Evolutionary conservation across 2,888 invertebrate species (phyloP), one percentile per base, ranked within the genome.

Genomic region (Orthosia cruda): DNA sequence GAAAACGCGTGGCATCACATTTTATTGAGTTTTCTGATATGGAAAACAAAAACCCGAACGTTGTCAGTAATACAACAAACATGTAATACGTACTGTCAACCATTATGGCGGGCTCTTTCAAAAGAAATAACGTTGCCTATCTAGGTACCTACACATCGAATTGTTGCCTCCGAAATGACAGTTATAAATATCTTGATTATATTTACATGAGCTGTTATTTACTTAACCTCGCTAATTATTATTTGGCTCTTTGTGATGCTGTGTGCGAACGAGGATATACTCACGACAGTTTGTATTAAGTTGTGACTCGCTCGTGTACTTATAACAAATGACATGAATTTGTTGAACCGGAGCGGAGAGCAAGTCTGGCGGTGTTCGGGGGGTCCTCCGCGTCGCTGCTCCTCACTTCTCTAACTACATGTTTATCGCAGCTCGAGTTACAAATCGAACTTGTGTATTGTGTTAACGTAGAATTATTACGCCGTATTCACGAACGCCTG

Each of bases 291-390:
- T 58, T 80, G 90, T 90, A 92, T 92, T 90, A 91, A 91, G 90
- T 89, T 90, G 91, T 91, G 88, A 88, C 89, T 89, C 86, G 75
- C 83, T 88, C 83, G 83, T 85, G 88, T 89, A 88, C 81, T 87
- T 89, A 89, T 89, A 94, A 94, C 91, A 93, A 95, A 94, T 94
- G 92, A 92, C 89, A 89, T 86, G 78, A 92, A 94, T 95, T 94
- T 93, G 94, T 95, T 94, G 88, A 88, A 90, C 90, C 91, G 88
- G 86, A 90, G 81, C 89, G 88, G 90, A 90, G 89, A 89, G 87
- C 89, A 90, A 92, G 90, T 92, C 89, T 89, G 86, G 78, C 76
- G 81, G 76, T 84, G 85, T 88, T 89, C 84, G 85, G 84, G 82
- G 83, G 78, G 49, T 45, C 61, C 65, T 89, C 83, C 86, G 83